A percentile compares a stretch with the other conserved stretches of the same genome.
These are phyloP conservation scores for Heliconius cydno DNA, from an alignment of 2,888 invertebrate species.

Conservation along the genomic window DNA sequence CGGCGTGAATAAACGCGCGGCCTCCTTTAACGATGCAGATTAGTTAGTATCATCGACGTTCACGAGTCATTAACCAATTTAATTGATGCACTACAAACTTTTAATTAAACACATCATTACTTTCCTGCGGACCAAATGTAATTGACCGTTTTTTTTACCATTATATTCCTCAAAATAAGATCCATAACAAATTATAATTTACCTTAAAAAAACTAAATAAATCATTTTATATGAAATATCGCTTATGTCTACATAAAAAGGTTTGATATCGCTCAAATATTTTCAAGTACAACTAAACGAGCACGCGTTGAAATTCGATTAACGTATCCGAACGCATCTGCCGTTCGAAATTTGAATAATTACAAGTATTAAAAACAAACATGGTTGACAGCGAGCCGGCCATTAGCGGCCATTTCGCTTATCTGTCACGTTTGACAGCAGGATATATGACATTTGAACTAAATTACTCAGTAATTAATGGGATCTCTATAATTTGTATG, in stretches of 20 bases:
- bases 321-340: constrained; percentile 73
- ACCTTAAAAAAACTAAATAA: constrained; percentile 23
- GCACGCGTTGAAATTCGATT: constrained; percentile 60
- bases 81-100: constrained; percentile 58
- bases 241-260: constrained; percentile 33
- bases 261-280: constrained; percentile 32
- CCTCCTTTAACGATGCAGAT: constrained; percentile 31
- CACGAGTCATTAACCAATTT: constrained; percentile 61
- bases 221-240: neutral
- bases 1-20: neutral
- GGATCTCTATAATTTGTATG: constrained; percentile 41
- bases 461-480: constrained; percentile 59
- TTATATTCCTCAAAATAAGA: constrained; percentile 34
- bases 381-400: constrained; percentile 61
- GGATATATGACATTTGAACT: constrained; percentile 55
- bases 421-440: constrained; percentile 66
- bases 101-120: constrained; percentile 63
- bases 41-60: constrained; percentile 50
- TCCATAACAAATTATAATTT: constrained; percentile 18
- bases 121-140: constrained; percentile 47
- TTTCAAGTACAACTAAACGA: constrained; percentile 30
- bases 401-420: constrained; percentile 62
- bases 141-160: constrained; percentile 19
- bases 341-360: constrained; percentile 80
- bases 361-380: constrained; percentile 70